These are phyloP conservation scores for Scartelaos histophorus DNA, from an alignment of 2,113 vertebrate genomes.

Conservation along the genomic window DNA sequence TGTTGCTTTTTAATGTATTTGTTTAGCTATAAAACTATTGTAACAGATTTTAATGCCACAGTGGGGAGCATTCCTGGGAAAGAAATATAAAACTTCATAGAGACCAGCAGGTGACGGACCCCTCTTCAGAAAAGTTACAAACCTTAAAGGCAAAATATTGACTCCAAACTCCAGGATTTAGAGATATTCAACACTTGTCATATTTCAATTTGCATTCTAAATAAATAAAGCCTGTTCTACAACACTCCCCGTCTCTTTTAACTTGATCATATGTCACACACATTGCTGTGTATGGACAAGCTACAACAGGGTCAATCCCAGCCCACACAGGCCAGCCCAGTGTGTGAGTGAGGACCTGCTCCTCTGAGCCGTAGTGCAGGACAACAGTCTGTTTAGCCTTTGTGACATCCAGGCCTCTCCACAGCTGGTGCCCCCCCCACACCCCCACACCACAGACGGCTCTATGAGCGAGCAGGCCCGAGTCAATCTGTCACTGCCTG, in stretches of 20 bases:
- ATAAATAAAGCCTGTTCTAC: constrained; percentile 8
- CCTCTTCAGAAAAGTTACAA: no score
- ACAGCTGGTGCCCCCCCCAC: constrained; percentile 40
- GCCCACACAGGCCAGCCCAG: constrained; percentile 8
- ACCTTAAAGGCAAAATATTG: neutral
- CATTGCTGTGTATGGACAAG: constrained; percentile 33
- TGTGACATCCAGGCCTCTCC: constrained; percentile 33
- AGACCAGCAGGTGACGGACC: no score
- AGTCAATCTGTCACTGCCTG: constrained; percentile 32
- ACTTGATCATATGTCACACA: neutral
- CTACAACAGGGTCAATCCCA: constrained; percentile 52
- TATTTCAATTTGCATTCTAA: neutral
- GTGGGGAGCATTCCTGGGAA: no score
- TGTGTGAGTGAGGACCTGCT: neutral
- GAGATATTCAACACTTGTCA: neutral
- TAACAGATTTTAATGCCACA: no score
- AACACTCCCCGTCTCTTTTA: constrained; percentile 11
- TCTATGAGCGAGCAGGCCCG: constrained; percentile 1
- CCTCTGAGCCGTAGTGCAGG: constrained; percentile 21
- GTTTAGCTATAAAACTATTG: no score
- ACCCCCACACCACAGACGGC: constrained; percentile 3
- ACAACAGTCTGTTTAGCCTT: constrained; percentile 30
- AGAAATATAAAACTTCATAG: no score
- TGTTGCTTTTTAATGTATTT: no score
- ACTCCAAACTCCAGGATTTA: neutral